Conservation (phyloP, 2,888 invertebrate genomes). For the Eupithecia vulgata region DNA sequence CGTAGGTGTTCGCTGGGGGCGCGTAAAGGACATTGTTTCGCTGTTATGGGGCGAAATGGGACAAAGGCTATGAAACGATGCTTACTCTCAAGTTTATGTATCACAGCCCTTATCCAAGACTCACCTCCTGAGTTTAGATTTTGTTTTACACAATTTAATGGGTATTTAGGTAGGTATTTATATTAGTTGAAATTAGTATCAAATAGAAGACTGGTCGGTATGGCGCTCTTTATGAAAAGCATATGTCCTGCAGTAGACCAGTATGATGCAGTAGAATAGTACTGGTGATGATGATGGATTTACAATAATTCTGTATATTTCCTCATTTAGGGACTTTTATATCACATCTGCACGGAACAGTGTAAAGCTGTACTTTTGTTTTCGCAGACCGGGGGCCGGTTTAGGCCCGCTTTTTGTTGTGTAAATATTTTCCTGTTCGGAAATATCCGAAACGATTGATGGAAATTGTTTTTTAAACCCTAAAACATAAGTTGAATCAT, state of each 20-base stretch:
- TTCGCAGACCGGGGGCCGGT: conserved; percentile 30
- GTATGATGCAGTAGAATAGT: no score
- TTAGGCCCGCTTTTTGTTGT: conserved; percentile 38
- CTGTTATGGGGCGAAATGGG: conserved; percentile 34
- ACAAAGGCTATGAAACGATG: conserved; percentile 38
- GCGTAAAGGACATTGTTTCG: conserved; percentile 44
- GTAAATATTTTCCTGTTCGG: conserved; percentile 37
- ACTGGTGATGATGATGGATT: not conserved
- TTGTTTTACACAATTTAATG: conserved; percentile 14
- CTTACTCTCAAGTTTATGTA: conserved; percentile 36
- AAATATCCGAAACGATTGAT: conserved; percentile 34
- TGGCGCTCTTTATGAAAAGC: not conserved
- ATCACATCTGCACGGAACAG: conserved; percentile 36
- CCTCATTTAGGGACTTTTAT: not conserved
- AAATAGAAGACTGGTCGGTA: not conserved
- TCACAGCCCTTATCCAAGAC: conserved; percentile 28
- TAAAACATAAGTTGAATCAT: conserved; percentile 21
- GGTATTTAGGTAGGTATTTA: not conserved
- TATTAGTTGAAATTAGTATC: not conserved
- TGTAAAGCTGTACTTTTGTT: conserved; percentile 45
- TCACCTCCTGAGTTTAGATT: conserved; percentile 22
- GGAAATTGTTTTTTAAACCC: conserved; percentile 22
- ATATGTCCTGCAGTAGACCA: not conserved
- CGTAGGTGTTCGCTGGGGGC: conserved; percentile 42
- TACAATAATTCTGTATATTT: not conserved